A percentile compares a stretch with the other conserved stretches of the same genome.
Evolutionary conservation across 2,888 invertebrate species (phyloP).

Genomic region (Ormyrus labotus): DNA sequence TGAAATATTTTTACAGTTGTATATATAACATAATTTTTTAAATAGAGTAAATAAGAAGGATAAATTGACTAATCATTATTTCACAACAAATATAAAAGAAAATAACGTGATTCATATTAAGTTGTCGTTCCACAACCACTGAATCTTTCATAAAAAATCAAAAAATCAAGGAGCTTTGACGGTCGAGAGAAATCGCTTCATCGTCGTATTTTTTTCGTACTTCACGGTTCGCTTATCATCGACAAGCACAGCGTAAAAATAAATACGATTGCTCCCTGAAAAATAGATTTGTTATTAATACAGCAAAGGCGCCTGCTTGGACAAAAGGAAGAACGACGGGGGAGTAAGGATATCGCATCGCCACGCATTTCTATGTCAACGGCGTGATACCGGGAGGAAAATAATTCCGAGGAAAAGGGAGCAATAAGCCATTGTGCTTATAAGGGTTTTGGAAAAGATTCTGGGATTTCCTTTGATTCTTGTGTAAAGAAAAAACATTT

Average conservation of each 20-base stretch:
- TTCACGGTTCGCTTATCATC: constrained; percentile 50
- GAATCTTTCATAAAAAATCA: constrained; percentile 33
- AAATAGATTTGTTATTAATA: constrained; percentile 57
- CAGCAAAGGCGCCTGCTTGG: constrained; percentile 37
- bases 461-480: constrained; percentile 36
- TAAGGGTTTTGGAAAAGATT: constrained; percentile 34
- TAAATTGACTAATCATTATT: no score
- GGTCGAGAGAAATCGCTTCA: constrained; percentile 6
- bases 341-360: constrained; percentile 31
- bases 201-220: constrained; percentile 42
- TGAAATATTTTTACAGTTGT: no score
- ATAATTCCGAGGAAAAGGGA: constrained; percentile 45
- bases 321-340: constrained; percentile 22
- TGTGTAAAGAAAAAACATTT: no score
- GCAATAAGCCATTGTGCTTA: constrained; percentile 51
- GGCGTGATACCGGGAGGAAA: constrained; percentile 50
- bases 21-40: no score
- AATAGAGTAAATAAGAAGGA: no score
- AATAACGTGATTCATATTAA: no score
- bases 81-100: no score
- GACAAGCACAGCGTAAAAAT: constrained; percentile 42
- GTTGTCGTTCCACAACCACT: neutral
- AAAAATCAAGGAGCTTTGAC: constrained; percentile 5
- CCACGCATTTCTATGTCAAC: constrained; percentile 58
- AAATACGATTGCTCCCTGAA: constrained; percentile 50